These are phyloP conservation scores for Ctenodactylus gundi DNA, from an alignment of 2,113 vertebrate species.

Conservation along the genomic window DNA sequence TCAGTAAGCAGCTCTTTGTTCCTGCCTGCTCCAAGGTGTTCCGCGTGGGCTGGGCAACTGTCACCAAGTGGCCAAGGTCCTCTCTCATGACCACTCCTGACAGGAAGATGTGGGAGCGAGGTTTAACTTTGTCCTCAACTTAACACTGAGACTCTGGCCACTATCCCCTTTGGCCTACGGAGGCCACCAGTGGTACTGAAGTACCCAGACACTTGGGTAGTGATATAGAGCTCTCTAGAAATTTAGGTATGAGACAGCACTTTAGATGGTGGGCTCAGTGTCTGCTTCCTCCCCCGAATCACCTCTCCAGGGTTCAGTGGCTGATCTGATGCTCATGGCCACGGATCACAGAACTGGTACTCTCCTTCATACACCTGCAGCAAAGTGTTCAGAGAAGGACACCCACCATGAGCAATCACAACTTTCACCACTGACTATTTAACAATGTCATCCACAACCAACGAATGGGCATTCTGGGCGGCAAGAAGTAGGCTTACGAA, in stretches of 20 bases:
- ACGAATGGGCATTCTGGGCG: too few species aligned
- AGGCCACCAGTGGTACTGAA: background rate
- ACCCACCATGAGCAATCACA: background rate
- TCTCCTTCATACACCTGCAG: too few species aligned
- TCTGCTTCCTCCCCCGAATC: background rate
- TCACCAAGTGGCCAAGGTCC: background rate
- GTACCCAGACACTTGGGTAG: background rate
- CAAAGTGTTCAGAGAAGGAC: background rate
- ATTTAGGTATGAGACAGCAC: too few species aligned
- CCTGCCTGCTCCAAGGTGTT: background rate
- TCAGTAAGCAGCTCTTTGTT: too few species aligned
- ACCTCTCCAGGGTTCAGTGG: rapidly evolving
- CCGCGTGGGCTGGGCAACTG: too few species aligned
- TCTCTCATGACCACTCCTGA: background rate
- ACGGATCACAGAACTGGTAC: background rate
- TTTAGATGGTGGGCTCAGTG: too few species aligned
- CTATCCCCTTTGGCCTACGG: background rate
- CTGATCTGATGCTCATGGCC: background rate
- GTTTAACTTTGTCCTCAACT: background rate
- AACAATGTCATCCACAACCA: background rate
- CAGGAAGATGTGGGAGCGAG: background rate
- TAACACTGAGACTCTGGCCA: background rate
- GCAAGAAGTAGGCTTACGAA: background rate
- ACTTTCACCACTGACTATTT: background rate
- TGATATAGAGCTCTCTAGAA: background rate